A percentile compares a stretch with the other conserved stretches of the same genome.
Conservation (phyloP, 2,113 vertebrate genomes). For the Syrrhaptes paradoxus region DNA sequence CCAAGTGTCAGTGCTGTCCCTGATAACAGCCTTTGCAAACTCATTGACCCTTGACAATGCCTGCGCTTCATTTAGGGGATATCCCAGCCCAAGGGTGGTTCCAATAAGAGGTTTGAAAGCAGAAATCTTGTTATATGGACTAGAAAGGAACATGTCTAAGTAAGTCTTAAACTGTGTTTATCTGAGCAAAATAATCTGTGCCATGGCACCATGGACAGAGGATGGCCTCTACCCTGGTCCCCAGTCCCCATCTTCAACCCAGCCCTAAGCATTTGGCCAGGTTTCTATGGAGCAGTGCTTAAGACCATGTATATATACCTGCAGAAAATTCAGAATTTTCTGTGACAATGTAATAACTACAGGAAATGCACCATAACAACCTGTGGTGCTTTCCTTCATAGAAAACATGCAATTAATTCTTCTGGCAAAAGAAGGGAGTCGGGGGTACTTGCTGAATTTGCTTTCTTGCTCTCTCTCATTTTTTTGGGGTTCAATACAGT, state of each 20-base stretch:
- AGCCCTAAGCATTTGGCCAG: background rate
- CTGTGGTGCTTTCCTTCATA: background rate
- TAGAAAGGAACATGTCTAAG: background rate
- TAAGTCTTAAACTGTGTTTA: background rate
- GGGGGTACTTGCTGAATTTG: background rate
- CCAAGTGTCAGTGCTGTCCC: background rate
- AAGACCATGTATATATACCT: background rate
- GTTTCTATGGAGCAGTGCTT: background rate
- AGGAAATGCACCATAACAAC: background rate
- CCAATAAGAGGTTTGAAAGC: background rate
- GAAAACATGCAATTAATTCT: constrained; percentile 23
- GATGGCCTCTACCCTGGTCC: background rate
- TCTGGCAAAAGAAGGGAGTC: background rate
- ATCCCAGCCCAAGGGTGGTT: background rate
- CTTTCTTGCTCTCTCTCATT: background rate
- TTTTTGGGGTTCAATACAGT: background rate
- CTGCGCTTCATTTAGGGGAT: background rate
- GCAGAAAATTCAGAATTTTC: background rate
- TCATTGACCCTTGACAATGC: background rate
- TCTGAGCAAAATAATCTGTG: background rate
- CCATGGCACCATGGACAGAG: background rate
- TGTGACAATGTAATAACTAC: background rate
- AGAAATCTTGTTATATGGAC: background rate
- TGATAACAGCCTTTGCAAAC: background rate
- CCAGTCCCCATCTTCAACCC: background rate